Conservation (phyloP, 2,797 vertebrate genomes). For the Microhierax caerulescens region DNA sequence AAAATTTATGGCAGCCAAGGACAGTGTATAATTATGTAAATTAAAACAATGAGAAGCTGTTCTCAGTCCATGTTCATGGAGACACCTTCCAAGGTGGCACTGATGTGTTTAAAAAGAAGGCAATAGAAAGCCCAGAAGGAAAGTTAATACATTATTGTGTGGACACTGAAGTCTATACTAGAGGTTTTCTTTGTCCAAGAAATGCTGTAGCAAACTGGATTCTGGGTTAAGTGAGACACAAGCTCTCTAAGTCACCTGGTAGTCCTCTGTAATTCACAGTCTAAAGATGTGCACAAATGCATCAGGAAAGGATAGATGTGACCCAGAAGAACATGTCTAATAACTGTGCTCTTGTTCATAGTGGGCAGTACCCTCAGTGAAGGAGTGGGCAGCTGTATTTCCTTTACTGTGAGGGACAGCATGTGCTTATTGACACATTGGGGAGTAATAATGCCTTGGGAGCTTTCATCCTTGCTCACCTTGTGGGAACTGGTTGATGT, state of each 20-base stretch:
- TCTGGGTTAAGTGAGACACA: not conserved
- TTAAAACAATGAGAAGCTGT: not conserved
- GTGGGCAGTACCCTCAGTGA: not conserved
- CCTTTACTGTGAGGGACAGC: not conserved
- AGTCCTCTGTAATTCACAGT: not conserved
- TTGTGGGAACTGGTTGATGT: not conserved
- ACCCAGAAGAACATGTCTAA: not conserved
- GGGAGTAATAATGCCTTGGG: not conserved
- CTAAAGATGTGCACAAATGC: not conserved
- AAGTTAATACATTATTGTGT: not conserved
- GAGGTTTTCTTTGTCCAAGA: not conserved
- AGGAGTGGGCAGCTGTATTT: not conserved
- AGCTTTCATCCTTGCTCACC: not conserved
- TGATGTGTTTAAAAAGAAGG: not conserved
- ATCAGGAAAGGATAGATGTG: not conserved
- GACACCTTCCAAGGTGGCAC: not conserved
- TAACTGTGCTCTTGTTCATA: not conserved
- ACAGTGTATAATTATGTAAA: not conserved
- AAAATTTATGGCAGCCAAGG: not conserved
- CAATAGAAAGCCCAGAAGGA: not conserved
- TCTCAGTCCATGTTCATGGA: not conserved
- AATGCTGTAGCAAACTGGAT: not conserved
- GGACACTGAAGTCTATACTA: not conserved
- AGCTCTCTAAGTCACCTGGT: not conserved
- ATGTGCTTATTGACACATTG: not conserved